Evolutionary conservation across 2,113 vertebrate species (phyloP), one percentile per base, ranked within the genome.

Genomic region (Datnioides undecimradiatus): DNA sequence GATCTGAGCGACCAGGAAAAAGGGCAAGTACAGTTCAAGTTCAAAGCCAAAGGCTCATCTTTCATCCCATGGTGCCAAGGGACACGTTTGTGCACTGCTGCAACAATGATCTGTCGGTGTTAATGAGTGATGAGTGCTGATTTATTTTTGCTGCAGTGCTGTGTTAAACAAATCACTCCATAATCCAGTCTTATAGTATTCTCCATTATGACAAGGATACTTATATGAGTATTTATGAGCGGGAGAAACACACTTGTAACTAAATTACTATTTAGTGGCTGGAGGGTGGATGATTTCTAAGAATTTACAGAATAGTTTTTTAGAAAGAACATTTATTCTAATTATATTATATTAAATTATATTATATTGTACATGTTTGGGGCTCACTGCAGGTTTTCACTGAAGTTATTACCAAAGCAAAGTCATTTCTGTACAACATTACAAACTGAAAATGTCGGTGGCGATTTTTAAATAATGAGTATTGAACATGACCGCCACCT

Each of bases 1-100:
- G 52, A 76, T 82, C 45, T 78, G 67, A 84, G 60, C 45, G 58
- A 73, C 1, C 55, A 48, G 45, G 73, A 62, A 73, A 65, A 52
- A 51, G 74, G 75, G 55, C 80, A 87, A 90, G 80, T 72, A 25
- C 80, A 85, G 90, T 90, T 90, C 88, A 93, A 93, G 91, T 89
- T 88, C 85, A 89, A 85, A 85, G 74, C 80, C 80, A 68, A 31
- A 48, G 71, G 83, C 85, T 87, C 91, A 90, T 91, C 87, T 80
- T 87, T 93, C 88, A 84, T 71, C 43, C 23, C 1, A 0, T n/a
- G 82, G 81, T 78, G 64, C 27, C 19, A 23, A 46, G 84, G 82
- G 82, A 86, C 81, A 85, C 67, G 71, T 86, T 76, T 66, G 80
- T 51, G 29, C 41, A 21, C 78, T 13, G 59, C 86, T 49, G 77